A percentile compares a stretch with the other conserved stretches of the same genome.
Evolutionary conservation across 2,797 vertebrate species (phyloP).

Genomic region (Ibycter americanus): DNA sequence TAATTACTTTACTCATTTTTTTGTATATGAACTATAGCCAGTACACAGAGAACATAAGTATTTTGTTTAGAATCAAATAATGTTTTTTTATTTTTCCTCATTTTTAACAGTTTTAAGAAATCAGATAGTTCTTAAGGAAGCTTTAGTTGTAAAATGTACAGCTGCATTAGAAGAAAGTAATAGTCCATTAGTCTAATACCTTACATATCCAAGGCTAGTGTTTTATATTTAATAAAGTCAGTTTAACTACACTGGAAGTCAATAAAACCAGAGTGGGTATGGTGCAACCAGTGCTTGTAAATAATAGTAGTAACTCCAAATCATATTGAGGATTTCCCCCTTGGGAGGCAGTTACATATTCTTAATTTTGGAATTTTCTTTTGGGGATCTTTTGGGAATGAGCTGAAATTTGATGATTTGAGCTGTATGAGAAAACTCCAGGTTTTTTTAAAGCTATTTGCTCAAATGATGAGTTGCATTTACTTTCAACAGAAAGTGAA

Average conservation of each 20-base stretch:
- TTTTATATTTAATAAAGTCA: neutral
- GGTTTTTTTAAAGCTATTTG: neutral
- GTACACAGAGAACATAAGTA: neutral
- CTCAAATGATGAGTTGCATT: neutral
- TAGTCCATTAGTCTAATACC: neutral
- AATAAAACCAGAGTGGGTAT: neutral
- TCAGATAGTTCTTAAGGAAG: neutral
- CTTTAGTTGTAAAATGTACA: neutral
- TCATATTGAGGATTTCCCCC: neutral
- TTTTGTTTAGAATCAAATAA: neutral
- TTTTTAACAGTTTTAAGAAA: neutral
- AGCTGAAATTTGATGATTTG: neutral
- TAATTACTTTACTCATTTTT: neutral
- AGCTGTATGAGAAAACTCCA: neutral
- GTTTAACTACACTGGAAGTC: neutral
- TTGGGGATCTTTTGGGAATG: neutral
- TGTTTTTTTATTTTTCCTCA: neutral
- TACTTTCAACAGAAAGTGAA: neutral
- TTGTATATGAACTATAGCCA: rapidly evolving
- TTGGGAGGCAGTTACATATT: neutral
- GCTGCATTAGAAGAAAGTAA: neutral
- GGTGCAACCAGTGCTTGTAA: neutral
- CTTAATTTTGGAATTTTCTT: neutral
- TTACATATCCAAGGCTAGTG: neutral
- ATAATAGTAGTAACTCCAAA: neutral